A percentile compares a stretch with the other conserved stretches of the same genome.
Conservation (phyloP, 2,113 vertebrate species). For the Fulmarus glacialis region DNA sequence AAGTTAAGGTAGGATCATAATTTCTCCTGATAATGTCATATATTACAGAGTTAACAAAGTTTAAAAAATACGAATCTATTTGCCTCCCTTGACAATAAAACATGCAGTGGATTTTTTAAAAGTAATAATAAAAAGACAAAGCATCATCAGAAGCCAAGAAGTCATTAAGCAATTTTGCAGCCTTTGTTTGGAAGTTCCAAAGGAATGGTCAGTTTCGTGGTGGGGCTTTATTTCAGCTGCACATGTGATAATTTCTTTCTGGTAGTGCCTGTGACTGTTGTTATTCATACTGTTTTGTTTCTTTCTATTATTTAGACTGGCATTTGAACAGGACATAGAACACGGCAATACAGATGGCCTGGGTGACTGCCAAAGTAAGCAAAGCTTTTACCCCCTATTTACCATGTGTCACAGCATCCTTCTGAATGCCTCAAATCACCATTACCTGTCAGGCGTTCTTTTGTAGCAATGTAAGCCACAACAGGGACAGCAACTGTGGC, state of each 20-base stretch:
- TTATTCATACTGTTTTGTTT: conserved; percentile 78
- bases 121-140: not conserved
- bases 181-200: not conserved
- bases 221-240: conserved; percentile 1
- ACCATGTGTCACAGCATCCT: conserved; percentile 61
- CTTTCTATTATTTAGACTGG: conserved; percentile 84
- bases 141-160: not conserved
- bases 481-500: conserved; percentile 5
- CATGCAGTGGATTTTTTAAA: not conserved
- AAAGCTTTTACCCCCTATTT: conserved; percentile 74
- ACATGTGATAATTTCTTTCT: not conserved
- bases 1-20: not conserved
- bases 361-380: conserved; percentile 99
- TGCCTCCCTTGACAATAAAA: not conserved
- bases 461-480: not conserved
- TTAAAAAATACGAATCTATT: not conserved
- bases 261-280: not conserved
- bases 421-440: conserved; percentile 25
- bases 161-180: not conserved
- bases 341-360: conserved; percentile 97
- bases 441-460: not conserved
- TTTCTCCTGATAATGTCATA: not conserved
- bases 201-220: not conserved
- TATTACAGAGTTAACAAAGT: not conserved
- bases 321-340: conserved; percentile 97